Percentiles rank a stretch among this genome's conserved stretches.
phyloP scores from a whole-genome alignment of 1,140 invertebrate genomes.

The Caenorhabditis brenneri region DNA sequence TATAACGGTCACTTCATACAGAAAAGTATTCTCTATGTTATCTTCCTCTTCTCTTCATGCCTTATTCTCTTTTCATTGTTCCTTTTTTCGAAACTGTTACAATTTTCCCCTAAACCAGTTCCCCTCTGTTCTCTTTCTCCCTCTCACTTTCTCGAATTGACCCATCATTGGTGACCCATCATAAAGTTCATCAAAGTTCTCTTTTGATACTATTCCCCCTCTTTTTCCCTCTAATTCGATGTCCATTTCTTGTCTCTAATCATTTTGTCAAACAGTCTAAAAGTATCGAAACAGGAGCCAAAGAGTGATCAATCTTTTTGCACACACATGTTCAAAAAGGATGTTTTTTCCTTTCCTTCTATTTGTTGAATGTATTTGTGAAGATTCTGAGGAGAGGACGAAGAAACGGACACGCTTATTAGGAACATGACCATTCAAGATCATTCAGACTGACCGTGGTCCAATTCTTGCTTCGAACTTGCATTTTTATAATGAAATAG shows the following conservation, averaged over 20 bases:
- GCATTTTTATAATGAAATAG: too few species aligned
- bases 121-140: background rate
- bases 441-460: background rate
- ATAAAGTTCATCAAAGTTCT: background rate
- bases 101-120: background rate
- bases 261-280: background rate
- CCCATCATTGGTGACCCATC: background rate
- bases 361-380: slow-evolving; percentile 35
- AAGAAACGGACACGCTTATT: slow-evolving; percentile 19
- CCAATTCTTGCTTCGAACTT: too few species aligned
- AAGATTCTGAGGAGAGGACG: background rate
- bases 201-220: slow-evolving; percentile 11
- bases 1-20: too few species aligned
- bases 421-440: background rate
- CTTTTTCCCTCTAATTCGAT: background rate
- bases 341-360: background rate
- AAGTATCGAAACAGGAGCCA: slow-evolving; percentile 3
- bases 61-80: background rate
- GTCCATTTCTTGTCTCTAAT: background rate
- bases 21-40: too few species aligned
- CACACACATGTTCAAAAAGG: slow-evolving; percentile 4
- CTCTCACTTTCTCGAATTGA: background rate
- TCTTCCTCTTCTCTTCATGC: background rate
- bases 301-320: background rate
- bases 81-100: background rate